phyloP scores from a whole-genome alignment of 2,113 vertebrate species.

The Pygoscelis adeliae region DNA sequence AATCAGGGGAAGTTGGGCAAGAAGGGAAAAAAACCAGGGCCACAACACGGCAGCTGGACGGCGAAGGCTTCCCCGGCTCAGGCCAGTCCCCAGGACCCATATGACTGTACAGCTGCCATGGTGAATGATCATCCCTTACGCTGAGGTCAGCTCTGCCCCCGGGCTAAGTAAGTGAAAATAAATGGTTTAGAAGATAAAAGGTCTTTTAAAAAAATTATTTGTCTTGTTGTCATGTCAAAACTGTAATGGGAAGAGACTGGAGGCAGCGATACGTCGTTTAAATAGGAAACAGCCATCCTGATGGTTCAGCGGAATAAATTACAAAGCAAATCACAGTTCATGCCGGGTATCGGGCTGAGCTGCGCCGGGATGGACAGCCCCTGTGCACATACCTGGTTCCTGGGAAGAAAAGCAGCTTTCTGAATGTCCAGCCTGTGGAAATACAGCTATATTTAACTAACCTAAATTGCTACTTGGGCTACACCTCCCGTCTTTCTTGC shows the following conservation, averaged over 20 bases:
- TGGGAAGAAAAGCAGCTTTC: neutral
- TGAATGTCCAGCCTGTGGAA: neutral
- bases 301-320: neutral
- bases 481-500: neutral
- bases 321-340: neutral
- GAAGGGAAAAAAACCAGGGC: neutral
- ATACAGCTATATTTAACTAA: neutral
- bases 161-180: constrained; percentile 76
- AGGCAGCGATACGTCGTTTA: neutral
- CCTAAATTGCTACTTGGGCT: neutral
- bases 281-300: constrained; percentile 34
- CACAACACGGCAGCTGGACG: constrained; percentile 28
- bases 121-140: constrained; percentile 45
- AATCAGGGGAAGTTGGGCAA: neutral
- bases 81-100: constrained; percentile 54
- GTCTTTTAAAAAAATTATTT: constrained; percentile 75
- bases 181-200: constrained; percentile 79
- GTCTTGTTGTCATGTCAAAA: constrained; percentile 72
- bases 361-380: neutral
- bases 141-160: constrained; percentile 77
- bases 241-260: constrained; percentile 60
- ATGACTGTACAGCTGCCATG: constrained; percentile 71
- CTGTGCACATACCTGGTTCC: neutral
- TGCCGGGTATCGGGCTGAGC: neutral
- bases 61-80: neutral